Evolutionary conservation across 2,888 invertebrate genomes (phyloP), one percentile per base, ranked within the genome.

Genomic region (Oscheius sp.): DNA sequence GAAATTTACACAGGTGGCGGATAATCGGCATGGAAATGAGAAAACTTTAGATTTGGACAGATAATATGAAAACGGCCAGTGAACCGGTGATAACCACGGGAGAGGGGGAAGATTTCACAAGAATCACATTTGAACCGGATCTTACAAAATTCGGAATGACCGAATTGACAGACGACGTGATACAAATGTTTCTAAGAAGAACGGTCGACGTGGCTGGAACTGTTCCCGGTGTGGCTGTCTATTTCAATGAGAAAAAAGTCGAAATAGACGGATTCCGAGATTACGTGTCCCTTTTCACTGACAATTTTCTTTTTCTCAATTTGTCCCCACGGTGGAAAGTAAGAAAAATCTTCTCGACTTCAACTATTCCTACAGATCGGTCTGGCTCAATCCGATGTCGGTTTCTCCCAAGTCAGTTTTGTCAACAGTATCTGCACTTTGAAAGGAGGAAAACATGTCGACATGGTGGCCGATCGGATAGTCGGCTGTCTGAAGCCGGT

Each of bases 201-300:
- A 98, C 97, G 0, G 97, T 93, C 86, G 99, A 99, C 90, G 92
- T 98, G 0, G 97, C 98, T 1, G 98, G 96, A 0, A 93, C 96
- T 0, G 91, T 93, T 0, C 87, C 87, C 45, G 95, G 95, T 0
- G 95, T 98, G 0, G 93, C 94, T 89, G 96, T 92, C 0, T 93
- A 92, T 86, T 91, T 99, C 18, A 99, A 99, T 89, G 96, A 95
- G 3, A 27, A 74, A 41, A 49, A 49, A 66, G 64, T 82, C 23
- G 61, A 9, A 27, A 25, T 25, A 6, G 41, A 41, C 18, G 93
- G 91, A 82, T 98, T 97, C 89, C 95, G 95, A 88, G 96, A 97
- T 86, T 99, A 98, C 89, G 93, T 97, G 70, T 94, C 96, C 87
- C 91, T 96, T 83, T 96, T 93, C 89, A 91, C 94, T 46, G 95